phyloP scores from a whole-genome alignment of 2,113 vertebrate genomes.

The Heterotilapia buettikoferi region DNA sequence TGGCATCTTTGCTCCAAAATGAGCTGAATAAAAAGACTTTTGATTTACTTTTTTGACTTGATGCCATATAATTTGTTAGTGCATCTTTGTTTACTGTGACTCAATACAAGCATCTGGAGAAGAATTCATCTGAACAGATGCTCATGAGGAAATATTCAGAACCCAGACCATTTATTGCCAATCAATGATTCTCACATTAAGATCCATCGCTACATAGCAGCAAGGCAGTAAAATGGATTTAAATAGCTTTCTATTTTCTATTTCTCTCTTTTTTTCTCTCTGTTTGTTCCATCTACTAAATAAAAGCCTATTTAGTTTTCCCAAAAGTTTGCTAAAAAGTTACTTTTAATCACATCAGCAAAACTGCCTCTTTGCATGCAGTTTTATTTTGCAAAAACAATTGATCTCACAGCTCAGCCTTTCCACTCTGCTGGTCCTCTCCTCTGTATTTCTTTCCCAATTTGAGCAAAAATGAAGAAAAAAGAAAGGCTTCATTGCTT shows the following conservation, averaged over 20 bases:
- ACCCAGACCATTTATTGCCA: not conserved
- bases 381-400: not conserved
- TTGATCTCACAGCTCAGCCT: not conserved
- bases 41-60: not conserved
- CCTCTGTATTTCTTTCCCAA: not conserved
- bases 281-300: not conserved
- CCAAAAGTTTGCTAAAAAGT: not conserved
- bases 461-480: not conserved
- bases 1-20: not conserved
- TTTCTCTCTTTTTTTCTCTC: not conserved
- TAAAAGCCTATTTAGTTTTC: not conserved
- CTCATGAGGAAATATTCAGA: not conserved
- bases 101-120: not conserved
- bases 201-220: not conserved
- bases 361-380: not conserved
- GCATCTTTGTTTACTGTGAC: not conserved
- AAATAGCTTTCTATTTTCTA: not conserved
- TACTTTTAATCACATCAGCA: constrained; percentile 17
- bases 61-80: not conserved
- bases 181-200: not conserved
- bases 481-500: not conserved
- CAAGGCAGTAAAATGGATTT: not conserved
- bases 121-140: not conserved
- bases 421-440: not conserved
- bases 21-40: not conserved